These are phyloP conservation scores for Furcifer pardalis DNA, from an alignment of 2,797 vertebrate species.

Conservation along the genomic window DNA sequence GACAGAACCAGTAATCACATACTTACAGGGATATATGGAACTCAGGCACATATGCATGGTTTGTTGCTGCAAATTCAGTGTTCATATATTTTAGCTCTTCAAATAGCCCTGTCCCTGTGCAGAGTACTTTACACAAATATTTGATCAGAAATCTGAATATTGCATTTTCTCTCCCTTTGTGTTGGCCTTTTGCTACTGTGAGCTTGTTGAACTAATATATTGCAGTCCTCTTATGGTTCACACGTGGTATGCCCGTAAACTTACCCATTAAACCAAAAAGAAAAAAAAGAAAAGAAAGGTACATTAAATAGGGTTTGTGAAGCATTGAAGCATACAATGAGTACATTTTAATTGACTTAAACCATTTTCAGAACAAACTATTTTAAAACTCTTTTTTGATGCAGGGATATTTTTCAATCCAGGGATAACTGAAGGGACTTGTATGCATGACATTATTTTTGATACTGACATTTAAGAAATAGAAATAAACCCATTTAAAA, in stretches of 20 bases:
- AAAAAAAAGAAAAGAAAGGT: slow-evolving; percentile 59
- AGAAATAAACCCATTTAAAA: slow-evolving; percentile 83
- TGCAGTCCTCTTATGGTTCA: slow-evolving; percentile 52
- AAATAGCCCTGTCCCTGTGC: not conserved
- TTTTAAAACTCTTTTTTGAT: slow-evolving; percentile 51
- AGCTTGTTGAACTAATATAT: slow-evolving; percentile 54
- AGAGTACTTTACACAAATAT: slow-evolving; percentile 18
- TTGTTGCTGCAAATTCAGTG: slow-evolving; percentile 32
- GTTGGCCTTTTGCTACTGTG: slow-evolving; percentile 47
- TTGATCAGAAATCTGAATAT: slow-evolving; percentile 27
- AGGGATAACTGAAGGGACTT: slow-evolving; percentile 69
- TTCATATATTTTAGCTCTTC: slow-evolving; percentile 27
- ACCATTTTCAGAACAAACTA: slow-evolving; percentile 77
- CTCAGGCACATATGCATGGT: slow-evolving; percentile 27
- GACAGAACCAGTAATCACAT: slow-evolving; percentile 19
- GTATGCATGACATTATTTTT: slow-evolving; percentile 78
- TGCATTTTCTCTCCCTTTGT: slow-evolving; percentile 4
- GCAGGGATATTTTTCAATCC: slow-evolving; percentile 56
- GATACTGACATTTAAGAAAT: slow-evolving; percentile 84
- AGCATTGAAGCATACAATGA: slow-evolving; percentile 73
- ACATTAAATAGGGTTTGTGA: slow-evolving; percentile 74
- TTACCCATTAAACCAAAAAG: slow-evolving; percentile 61
- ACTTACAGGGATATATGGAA: slow-evolving; percentile 5
- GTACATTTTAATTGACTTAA: slow-evolving; percentile 71
- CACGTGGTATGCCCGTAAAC: slow-evolving; percentile 60